Evolutionary conservation across 2,797 vertebrate genomes (phyloP).

Genomic region (Echiichthys vipera): DNA sequence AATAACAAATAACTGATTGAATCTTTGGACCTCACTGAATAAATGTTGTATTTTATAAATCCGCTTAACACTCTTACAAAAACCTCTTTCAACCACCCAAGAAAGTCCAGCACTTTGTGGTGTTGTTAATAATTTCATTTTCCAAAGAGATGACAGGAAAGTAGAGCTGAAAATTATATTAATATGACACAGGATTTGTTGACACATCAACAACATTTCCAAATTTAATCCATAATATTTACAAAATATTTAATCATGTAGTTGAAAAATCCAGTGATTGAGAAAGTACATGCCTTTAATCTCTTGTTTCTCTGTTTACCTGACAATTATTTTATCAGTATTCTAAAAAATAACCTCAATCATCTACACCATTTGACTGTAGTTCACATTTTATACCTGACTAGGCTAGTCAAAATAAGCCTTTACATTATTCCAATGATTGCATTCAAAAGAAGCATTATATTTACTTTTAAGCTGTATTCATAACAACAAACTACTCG

Average conservation of each 20-base stretch:
- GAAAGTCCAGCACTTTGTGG: constrained; percentile 19
- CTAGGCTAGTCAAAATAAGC: not conserved
- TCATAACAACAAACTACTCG: no score
- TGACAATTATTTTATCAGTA: not conserved
- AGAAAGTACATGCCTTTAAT: not conserved
- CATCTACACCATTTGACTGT: not conserved
- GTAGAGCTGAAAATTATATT: not conserved
- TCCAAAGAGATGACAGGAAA: constrained; percentile 16
- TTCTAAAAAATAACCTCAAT: not conserved
- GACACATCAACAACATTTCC: no score
- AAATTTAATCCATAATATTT: no score
- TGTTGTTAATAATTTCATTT: constrained; percentile 18
- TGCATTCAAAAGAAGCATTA: no score
- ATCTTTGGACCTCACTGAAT: constrained; percentile 44
- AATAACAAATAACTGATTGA: constrained; percentile 41
- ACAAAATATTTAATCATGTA: not conserved
- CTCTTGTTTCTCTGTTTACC: not conserved
- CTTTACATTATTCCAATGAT: not conserved
- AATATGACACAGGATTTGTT: not conserved
- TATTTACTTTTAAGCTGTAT: no score
- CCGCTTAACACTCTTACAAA: constrained; percentile 47
- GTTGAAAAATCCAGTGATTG: not conserved
- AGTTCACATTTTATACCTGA: not conserved
- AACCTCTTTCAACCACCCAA: constrained; percentile 34
- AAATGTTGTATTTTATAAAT: constrained; percentile 40